Evolutionary conservation across 1,140 invertebrate genomes (phyloP).

Genomic region (Subanguina moxae): DNA sequence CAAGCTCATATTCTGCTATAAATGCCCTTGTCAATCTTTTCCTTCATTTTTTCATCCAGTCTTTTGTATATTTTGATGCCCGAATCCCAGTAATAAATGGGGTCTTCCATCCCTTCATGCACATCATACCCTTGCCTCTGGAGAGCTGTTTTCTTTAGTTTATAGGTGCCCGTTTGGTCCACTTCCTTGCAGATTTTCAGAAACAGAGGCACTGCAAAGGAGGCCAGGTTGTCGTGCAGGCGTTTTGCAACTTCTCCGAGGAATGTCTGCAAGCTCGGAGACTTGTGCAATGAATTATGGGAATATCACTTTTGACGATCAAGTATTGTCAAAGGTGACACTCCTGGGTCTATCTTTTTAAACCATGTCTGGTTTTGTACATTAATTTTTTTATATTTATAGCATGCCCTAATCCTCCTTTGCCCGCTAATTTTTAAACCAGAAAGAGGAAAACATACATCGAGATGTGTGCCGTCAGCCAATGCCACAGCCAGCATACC

Average conservation of each 20-base stretch:
- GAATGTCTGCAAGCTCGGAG: slow-evolving; percentile 30
- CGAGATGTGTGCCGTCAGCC: slow-evolving; percentile 31
- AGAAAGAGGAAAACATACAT: no score
- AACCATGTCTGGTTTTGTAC: no score
- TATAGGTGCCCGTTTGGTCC: slow-evolving; percentile 46
- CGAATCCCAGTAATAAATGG: slow-evolving; percentile 43
- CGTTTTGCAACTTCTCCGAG: slow-evolving; percentile 25
- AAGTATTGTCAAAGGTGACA: background rate
- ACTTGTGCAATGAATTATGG: background rate
- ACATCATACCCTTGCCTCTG: slow-evolving; percentile 44
- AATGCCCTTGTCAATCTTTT: slow-evolving; percentile 31
- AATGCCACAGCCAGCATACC: slow-evolving; percentile 83
- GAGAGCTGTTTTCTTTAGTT: slow-evolving; percentile 41
- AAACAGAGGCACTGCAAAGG: slow-evolving; percentile 44
- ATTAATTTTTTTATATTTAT: no score
- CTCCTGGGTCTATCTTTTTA: background rate
- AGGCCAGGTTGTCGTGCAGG: slow-evolving; percentile 31
- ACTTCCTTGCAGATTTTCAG: slow-evolving; percentile 48
- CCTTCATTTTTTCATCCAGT: slow-evolving; percentile 29
- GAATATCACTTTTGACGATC: background rate
- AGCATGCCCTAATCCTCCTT: no score
- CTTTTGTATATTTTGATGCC: slow-evolving; percentile 19
- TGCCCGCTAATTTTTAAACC: no score
- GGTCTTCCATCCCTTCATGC: slow-evolving; percentile 33
- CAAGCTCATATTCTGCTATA: slow-evolving; percentile 33